Evolutionary conservation across 2,797 vertebrate genomes (phyloP).

Genomic region (Rhinatrema bivittatum): DNA sequence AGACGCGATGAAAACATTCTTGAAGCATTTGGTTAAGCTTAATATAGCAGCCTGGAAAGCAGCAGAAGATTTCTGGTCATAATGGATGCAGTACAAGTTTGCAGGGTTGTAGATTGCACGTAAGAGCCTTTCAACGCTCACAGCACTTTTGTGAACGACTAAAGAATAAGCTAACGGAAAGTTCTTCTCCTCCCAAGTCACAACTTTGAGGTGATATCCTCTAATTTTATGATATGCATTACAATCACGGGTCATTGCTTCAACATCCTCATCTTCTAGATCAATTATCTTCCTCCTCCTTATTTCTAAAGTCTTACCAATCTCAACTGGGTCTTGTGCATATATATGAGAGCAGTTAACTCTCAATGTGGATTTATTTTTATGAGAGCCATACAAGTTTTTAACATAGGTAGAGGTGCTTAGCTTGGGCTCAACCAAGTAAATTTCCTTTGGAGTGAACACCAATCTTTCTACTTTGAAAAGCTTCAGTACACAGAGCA

Average conservation of each 20-base stretch:
- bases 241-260: conserved; percentile 67
- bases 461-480: conserved; percentile 57
- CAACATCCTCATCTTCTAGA: conserved; percentile 63
- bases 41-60: conserved; percentile 69
- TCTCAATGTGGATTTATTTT: conserved; percentile 33
- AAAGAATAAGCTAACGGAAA: conserved; percentile 83
- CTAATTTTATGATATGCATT: conserved; percentile 51
- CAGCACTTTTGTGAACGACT: conserved; percentile 80
- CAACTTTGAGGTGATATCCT: conserved; percentile 53
- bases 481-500: conserved; percentile 66
- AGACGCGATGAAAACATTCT: conserved; percentile 81
- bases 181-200: conserved; percentile 54
- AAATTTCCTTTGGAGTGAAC: conserved; percentile 49
- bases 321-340: conserved; percentile 75
- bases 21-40: conserved; percentile 71
- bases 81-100: conserved; percentile 89
- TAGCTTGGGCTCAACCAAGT: conserved; percentile 68
- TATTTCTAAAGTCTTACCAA: conserved; percentile 78
- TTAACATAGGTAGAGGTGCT: conserved; percentile 52
- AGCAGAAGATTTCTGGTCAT: conserved; percentile 72
- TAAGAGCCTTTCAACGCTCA: conserved; percentile 84
- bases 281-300: conserved; percentile 62
- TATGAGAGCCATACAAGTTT: conserved; percentile 29
- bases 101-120: conserved; percentile 70
- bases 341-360: conserved; percentile 80